A percentile compares a stretch with the other conserved stretches of the same genome.
These are phyloP conservation scores for Capitella teleta DNA, from an alignment of 1,140 invertebrate genomes.

Conservation along the genomic window DNA sequence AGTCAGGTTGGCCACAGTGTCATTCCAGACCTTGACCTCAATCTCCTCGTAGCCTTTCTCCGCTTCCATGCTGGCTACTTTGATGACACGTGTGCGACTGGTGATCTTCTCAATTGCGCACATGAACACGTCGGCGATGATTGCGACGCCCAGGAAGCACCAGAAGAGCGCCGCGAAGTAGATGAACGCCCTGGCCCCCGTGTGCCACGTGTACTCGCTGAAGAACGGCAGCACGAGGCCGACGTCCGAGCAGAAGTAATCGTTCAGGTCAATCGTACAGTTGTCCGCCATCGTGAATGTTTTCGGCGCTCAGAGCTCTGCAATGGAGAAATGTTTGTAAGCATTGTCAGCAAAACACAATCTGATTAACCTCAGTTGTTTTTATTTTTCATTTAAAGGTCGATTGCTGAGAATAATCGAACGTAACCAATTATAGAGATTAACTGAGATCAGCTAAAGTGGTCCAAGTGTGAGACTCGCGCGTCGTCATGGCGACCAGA, in stretches of 20 bases:
- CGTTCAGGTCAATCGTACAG: too few relatives aligned
- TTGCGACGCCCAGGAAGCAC: slow-evolving; percentile 48
- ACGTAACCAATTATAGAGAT: too few relatives aligned
- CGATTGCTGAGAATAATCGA: too few relatives aligned
- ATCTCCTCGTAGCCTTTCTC: slow-evolving; percentile 18
- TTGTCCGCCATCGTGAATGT: too few relatives aligned
- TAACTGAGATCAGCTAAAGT: too few relatives aligned
- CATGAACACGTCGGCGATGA: slow-evolving; percentile 54
- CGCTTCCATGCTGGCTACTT: slow-evolving; percentile 23
- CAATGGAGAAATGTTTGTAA: too few relatives aligned
- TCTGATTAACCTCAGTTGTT: too few relatives aligned
- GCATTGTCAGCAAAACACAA: too few relatives aligned
- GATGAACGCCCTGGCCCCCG: slow-evolving; percentile 38
- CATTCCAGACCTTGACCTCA: slow-evolving; percentile 49
- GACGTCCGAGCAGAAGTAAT: slow-evolving; percentile 39
- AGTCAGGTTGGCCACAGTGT: slow-evolving; percentile 58
- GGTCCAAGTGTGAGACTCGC: too few relatives aligned
- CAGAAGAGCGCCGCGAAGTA: slow-evolving; percentile 51
- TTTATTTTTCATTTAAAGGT: too few relatives aligned
- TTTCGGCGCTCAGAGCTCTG: too few relatives aligned
- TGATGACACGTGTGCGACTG: slow-evolving; percentile 50
- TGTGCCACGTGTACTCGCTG: slow-evolving; percentile 47
- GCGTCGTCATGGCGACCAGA: too few relatives aligned
- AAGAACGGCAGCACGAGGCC: slow-evolving; percentile 49
- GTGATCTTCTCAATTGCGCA: slow-evolving; percentile 56